Percentiles rank a stretch among this genome's conserved stretches.
These are phyloP conservation scores for Enteromius treurensis DNA, from an alignment of 2,797 vertebrate species.

Conservation along the genomic window DNA sequence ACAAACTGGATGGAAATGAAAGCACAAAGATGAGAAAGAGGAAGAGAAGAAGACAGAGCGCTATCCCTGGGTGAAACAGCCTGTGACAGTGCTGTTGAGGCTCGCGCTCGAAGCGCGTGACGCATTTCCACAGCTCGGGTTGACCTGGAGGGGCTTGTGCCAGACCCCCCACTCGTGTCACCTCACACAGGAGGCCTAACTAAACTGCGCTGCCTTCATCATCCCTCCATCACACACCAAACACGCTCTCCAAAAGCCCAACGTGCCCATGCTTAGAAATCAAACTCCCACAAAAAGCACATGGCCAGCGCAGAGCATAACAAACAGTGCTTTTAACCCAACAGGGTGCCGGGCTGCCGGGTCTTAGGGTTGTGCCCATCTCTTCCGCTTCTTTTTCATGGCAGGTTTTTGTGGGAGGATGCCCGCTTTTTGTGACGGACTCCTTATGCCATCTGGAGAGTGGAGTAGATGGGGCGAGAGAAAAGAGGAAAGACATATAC, in stretches of 20 bases:
- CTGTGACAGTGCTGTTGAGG: constrained; percentile 39
- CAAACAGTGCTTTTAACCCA: constrained; percentile 57
- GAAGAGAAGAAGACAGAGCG: constrained; percentile 27
- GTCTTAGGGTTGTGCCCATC: constrained; percentile 41
- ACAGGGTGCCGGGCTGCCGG: constrained; percentile 45
- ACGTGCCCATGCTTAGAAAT: constrained; percentile 40
- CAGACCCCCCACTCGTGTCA: constrained; percentile 57
- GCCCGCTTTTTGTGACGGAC: constrained; percentile 56
- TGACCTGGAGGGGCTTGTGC: constrained; percentile 42
- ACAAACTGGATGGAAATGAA: constrained; percentile 34
- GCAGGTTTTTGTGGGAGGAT: constrained; percentile 48
- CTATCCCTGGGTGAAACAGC: constrained; percentile 54
- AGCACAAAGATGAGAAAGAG: constrained; percentile 23
- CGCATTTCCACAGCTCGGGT: constrained; percentile 49
- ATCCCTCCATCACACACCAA: constrained; percentile 45
- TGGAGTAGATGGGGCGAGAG: constrained; percentile 62
- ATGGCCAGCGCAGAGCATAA: constrained; percentile 40
- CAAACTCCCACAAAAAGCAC: constrained; percentile 46
- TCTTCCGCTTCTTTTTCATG: constrained; percentile 28
- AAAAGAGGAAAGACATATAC: not conserved
- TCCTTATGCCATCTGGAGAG: constrained; percentile 62
- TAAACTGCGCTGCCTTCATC: constrained; percentile 47
- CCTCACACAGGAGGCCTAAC: constrained; percentile 56
- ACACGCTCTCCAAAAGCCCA: constrained; percentile 38
- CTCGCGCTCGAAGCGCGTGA: constrained; percentile 41